Base-by-base conservation (phyloP, 2,888 invertebrate genomes). In the Mellilla xanthometata region DNA sequence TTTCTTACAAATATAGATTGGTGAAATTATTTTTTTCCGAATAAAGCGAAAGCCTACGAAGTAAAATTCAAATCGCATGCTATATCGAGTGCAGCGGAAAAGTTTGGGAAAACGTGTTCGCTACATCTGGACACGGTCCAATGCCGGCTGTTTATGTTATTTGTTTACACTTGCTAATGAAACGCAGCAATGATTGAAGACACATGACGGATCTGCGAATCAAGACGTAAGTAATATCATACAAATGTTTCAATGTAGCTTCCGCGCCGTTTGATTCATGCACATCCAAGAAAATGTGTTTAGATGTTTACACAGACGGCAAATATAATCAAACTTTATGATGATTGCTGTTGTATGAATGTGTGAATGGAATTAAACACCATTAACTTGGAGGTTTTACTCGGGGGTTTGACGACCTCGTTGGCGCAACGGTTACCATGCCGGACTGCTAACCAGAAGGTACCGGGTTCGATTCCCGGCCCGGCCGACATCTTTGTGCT, bases 111-210 rank as follows among this genome's bases (percentile, higher is more conserved):
- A 19, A 19, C 15, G 15, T n/a, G 24, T 24, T 10, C 28, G 12
- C n/a, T 9, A 46, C 54, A 58, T 33, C 52, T 68, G 68, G 68
- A 60, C 26, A n/a, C 33, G 28, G 33, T 61, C 69, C 70, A 67
- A 62, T 47, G 27, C 38, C 42, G 29, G 49, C 53, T 65, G 52
- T 66, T 62, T 60, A 60, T 49, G 38, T 55, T 27, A 39, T 40
- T 46, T 62, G 59, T 65, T 68, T 64, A 64, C 56, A 36, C 39
- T 55, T 33, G 40, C 51, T 49, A 52, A 55, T 44, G 48, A 49
- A 54, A 60, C 45, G 35, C 24, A 39, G 32, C 35, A 40, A 38
- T 60, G 54, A 60, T 56, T 55, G 50, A 53, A 46, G 46, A 40
- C 55, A 46, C 35, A 54, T 58, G 61, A 62, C 43, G 54, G 56